Base-by-base conservation (phyloP, 2,113 vertebrate species). In the Ageneiosus marmoratus region DNA sequence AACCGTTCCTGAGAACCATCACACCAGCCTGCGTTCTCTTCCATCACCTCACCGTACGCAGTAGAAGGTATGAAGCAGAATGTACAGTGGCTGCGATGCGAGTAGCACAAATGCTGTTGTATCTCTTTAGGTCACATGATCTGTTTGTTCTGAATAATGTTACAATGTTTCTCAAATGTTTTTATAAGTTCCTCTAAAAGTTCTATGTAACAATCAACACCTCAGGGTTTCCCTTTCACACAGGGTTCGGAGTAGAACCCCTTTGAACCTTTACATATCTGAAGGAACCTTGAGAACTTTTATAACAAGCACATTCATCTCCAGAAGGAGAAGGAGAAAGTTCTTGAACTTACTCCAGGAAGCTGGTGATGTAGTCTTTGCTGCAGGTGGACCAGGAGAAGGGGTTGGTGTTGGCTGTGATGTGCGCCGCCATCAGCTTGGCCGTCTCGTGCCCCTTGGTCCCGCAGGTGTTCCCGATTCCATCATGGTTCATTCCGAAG, bases 401-500 rank as follows among this genome's bases (percentile, higher is more conserved):
- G 32, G 98, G 98, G 91, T 99, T 98, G 94, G 98, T 99, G 92
- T 99, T 99, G 91, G 98, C 96, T 75, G 98, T 99, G 91, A 99
- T 99, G 84, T 99, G 98, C 90, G 97, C 98, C 79, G 97, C 98
- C 98, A 99, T 99, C 92, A 99, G 95, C 87, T 99, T 99, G 92
- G 97, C 97, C 83, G 96, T 96, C 95, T 99, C 97, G 22, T 99
- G 97, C 93, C 97, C 97, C 95, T 99, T 98, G 77, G 97, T 99
- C 83, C 98, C 98, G 88, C 98, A 99, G 90, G 97, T 95, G 94
- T 99, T 99, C 90, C 98, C 98, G 89, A 98, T 98, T 90, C 98
- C 98, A 87, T 99, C 98, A 85, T 99, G 98, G 94, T 99, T 99
- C 98, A 99, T 99, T 91, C 98, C 98, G 91, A 99, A 99, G 94